phyloP scores from a whole-genome alignment of 2,113 vertebrate species.

The Heteronetta atricapilla region DNA sequence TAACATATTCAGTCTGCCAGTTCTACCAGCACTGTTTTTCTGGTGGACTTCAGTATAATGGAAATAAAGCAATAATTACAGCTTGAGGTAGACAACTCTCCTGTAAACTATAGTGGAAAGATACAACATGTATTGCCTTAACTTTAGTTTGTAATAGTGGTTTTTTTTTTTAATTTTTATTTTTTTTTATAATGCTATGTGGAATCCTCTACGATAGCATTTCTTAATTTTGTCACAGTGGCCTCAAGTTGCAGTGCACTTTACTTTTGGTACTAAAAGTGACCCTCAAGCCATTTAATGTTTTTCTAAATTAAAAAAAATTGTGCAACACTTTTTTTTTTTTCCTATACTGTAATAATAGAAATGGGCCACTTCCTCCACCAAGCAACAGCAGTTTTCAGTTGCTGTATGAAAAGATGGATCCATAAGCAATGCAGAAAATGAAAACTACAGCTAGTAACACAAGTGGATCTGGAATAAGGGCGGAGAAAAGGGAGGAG shows the following conservation, averaged over 20 bases:
- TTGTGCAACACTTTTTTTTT: not conserved
- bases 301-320: not conserved
- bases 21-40: constrained; percentile 52
- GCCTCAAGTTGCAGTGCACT: constrained; percentile 72
- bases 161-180: not conserved
- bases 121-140: constrained; percentile 55
- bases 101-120: constrained; percentile 23
- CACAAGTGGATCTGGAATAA: not conserved
- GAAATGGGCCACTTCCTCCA: not conserved
- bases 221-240: constrained; percentile 10
- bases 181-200: not conserved
- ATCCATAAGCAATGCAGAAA: not conserved
- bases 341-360: not conserved
- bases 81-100: constrained; percentile 7
- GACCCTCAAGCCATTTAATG: constrained; percentile 17
- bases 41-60: constrained; percentile 45
- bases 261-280: constrained; percentile 78
- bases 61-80: constrained; percentile 74
- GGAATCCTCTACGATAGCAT: constrained; percentile 10
- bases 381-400: rapidly evolving
- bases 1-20: constrained; percentile 54
- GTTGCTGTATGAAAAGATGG: not conserved
- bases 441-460: not conserved
- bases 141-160: constrained; percentile 14
- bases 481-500: not conserved